A percentile compares a stretch with the other conserved stretches of the same genome.
Conservation (phyloP, 2,888 invertebrate genomes). For the Eilema sororculum region DNA sequence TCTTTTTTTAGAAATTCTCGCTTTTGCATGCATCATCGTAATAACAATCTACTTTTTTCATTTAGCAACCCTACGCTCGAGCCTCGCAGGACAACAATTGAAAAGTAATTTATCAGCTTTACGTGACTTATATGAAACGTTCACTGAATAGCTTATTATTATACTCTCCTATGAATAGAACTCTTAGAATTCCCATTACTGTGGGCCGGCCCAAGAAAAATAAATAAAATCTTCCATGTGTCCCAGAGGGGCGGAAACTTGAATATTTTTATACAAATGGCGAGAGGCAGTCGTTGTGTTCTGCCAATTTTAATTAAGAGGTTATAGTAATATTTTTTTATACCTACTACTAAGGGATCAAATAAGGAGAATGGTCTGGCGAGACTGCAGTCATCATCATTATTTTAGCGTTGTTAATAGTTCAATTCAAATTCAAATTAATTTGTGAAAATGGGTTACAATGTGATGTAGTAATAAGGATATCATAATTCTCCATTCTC, state of each 20-base stretch:
- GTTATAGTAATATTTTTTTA: not conserved
- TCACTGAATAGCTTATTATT: slow-evolving; percentile 20
- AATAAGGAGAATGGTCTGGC: too few relatives aligned
- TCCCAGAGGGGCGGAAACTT: not conserved
- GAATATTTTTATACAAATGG: not conserved
- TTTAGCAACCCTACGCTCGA: not conserved
- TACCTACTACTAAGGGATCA: not conserved
- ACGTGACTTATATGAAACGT: slow-evolving; percentile 12
- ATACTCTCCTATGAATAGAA: slow-evolving; percentile 17
- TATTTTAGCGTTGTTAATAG: too few relatives aligned
- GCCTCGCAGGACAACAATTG: too few relatives aligned
- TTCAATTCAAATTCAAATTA: too few relatives aligned
- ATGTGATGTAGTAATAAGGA: too few relatives aligned
- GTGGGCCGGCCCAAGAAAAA: not conserved
- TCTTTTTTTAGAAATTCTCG: not conserved
- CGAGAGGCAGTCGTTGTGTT: not conserved
- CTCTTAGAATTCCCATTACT: slow-evolving; percentile 11
- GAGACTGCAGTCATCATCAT: too few relatives aligned
- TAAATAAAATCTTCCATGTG: not conserved
- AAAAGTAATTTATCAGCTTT: slow-evolving; percentile 1
- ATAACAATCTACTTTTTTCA: not conserved
- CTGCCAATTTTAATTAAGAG: not conserved
- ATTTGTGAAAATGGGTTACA: too few relatives aligned
- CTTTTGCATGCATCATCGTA: slow-evolving; percentile 1
- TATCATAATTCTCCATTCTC: too few relatives aligned